Percentiles rank a stretch among this genome's conserved stretches.
Conservation (phyloP, 2,888 invertebrate species). For the Elmis aenea region DNA sequence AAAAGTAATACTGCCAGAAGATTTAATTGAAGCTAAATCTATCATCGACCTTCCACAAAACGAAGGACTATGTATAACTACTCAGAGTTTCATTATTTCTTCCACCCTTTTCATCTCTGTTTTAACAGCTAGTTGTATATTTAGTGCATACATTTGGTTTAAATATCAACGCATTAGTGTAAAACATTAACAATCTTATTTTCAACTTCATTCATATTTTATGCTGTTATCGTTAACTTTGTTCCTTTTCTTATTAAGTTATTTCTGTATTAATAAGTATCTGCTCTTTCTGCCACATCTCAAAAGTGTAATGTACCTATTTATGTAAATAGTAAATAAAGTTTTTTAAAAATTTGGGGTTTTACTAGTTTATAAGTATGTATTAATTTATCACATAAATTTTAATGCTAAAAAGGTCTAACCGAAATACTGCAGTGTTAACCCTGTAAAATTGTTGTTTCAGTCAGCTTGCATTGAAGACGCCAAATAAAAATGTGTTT, state of each 20-base stretch:
- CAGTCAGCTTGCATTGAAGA: no score
- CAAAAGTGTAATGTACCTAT: no score
- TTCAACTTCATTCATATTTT: not conserved
- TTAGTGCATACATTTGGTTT: slow-evolving; percentile 52
- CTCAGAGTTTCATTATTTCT: slow-evolving; percentile 59
- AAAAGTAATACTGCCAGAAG: slow-evolving; percentile 65
- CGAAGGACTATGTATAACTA: slow-evolving; percentile 59
- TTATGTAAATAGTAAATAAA: slow-evolving; percentile 2
- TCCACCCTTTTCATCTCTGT: slow-evolving; percentile 56
- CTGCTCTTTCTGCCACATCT: no score
- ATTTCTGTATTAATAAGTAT: slow-evolving; percentile 16
- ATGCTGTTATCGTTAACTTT: slow-evolving; percentile 1
- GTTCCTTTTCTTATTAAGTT: slow-evolving; percentile 16
- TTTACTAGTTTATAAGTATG: no score
- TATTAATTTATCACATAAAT: no score
- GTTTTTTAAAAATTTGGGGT: no score
- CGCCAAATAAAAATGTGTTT: no score
- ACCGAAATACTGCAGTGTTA: no score
- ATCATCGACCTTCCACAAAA: slow-evolving; percentile 37
- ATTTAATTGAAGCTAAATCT: slow-evolving; percentile 47
- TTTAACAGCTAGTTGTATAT: slow-evolving; percentile 54
- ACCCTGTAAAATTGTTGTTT: no score
- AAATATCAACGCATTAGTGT: slow-evolving; percentile 40
- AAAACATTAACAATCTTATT: slow-evolving; percentile 8
- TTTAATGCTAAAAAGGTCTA: no score